Percentiles rank a stretch among this genome's conserved stretches.
Evolutionary conservation across 2,113 vertebrate genomes (phyloP).

Genomic region (Etia nguti): DNA sequence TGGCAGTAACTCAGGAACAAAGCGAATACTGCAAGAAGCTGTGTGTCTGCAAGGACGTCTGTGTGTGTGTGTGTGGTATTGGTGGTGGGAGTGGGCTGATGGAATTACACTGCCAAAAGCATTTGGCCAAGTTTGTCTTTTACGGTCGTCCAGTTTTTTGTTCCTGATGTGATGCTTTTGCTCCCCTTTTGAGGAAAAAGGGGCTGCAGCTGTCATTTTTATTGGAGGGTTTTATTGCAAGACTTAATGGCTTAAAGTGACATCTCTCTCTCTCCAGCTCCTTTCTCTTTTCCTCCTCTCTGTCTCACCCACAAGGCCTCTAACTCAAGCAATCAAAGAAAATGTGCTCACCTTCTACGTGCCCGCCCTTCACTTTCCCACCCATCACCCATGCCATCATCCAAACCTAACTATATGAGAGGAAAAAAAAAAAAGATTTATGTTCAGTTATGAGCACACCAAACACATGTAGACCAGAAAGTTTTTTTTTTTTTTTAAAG

Average conservation of each 20-base stretch:
- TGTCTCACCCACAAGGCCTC: conserved; percentile 37
- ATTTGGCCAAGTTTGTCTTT: conserved; percentile 72
- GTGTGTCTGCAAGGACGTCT: conserved; percentile 20
- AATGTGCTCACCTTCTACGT: conserved; percentile 16
- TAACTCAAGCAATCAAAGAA: conserved; percentile 54
- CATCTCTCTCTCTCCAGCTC: conserved; percentile 32
- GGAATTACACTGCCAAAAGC: conserved; percentile 58
- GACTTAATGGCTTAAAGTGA: conserved; percentile 77
- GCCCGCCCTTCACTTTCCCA: conserved; percentile 27
- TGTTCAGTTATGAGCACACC: not conserved
- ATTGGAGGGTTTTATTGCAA: conserved; percentile 72
- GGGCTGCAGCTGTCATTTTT: conserved; percentile 79
- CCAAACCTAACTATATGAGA: not conserved
- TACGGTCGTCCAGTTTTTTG: conserved; percentile 71
- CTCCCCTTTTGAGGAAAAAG: conserved; percentile 69
- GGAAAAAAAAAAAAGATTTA: not conserved
- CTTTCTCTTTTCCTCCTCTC: not conserved
- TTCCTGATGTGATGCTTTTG: conserved; percentile 70
- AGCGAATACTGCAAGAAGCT: conserved; percentile 58
- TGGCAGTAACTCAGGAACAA: conserved; percentile 74
- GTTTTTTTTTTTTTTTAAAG: not conserved
- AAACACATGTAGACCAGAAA: not conserved
- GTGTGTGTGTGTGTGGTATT: conserved; percentile 28
- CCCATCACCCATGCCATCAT: conserved; percentile 10
- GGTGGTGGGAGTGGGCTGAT: conserved; percentile 25